Evolutionary conservation across 2,888 invertebrate genomes (phyloP).

Genomic region (Bombylius discolor): DNA sequence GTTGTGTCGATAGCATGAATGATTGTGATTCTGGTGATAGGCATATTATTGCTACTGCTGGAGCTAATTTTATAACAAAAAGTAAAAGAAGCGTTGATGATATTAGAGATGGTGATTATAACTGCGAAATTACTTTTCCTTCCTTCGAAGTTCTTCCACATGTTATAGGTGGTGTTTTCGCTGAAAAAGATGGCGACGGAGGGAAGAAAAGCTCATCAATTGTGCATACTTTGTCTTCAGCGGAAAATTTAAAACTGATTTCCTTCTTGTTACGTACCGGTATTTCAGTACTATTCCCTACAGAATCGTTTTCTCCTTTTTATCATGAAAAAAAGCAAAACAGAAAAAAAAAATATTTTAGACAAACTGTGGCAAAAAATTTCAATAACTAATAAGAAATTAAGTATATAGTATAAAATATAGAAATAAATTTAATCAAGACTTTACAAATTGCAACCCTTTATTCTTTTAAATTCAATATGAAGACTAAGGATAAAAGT

Average conservation of each 20-base stretch:
- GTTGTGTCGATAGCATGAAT: too few relatives aligned
- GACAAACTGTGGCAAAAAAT: too few relatives aligned
- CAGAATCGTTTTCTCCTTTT: conserved; percentile 1
- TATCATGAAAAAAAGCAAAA: neutral
- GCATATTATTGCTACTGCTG: too few relatives aligned
- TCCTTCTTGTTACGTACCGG: conserved; percentile 29
- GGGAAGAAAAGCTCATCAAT: conserved; percentile 34
- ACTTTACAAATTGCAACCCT: too few relatives aligned
- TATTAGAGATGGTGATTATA: neutral
- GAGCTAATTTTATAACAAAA: too few relatives aligned
- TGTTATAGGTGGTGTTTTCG: conserved; percentile 14
- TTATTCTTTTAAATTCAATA: too few relatives aligned
- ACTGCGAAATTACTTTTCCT: conserved; percentile 2
- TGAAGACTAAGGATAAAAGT: too few relatives aligned
- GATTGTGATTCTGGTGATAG: too few relatives aligned
- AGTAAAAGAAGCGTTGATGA: too few relatives aligned
- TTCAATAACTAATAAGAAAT: too few relatives aligned
- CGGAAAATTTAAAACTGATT: conserved; percentile 46
- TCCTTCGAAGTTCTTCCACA: conserved; percentile 4
- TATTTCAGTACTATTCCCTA: conserved; percentile 2
- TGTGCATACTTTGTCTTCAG: conserved; percentile 37
- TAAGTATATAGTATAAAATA: neutral
- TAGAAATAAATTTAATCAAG: neutral
- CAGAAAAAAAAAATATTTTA: neutral
- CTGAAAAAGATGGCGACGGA: conserved; percentile 26